Evolutionary conservation across 2,113 vertebrate genomes (phyloP).

Genomic region (Vidua chalybeata): DNA sequence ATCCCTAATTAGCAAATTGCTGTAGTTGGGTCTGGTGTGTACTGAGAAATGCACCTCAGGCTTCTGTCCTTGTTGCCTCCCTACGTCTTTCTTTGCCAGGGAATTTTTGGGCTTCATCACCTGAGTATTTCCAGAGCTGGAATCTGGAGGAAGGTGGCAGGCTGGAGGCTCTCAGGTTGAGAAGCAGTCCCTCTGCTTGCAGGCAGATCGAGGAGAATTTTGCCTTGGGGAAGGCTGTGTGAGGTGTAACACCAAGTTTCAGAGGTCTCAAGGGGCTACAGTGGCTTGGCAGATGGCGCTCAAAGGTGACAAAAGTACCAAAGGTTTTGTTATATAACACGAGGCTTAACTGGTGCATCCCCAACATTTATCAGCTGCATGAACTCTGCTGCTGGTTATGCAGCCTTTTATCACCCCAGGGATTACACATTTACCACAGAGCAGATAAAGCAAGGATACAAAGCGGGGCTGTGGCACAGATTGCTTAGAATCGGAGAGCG

Average conservation of each 20-base stretch:
- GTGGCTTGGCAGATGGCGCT: rapidly evolving
- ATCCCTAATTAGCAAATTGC: rapidly evolving
- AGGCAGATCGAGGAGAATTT: neutral
- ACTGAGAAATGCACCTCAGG: neutral
- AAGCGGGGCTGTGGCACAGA: neutral
- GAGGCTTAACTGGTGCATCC: rapidly evolving
- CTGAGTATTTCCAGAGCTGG: rapidly evolving
- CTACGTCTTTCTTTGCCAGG: rapidly evolving
- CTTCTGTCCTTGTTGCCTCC: neutral
- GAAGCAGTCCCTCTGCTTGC: neutral
- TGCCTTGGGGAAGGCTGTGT: rapidly evolving
- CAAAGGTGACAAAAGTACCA: neutral
- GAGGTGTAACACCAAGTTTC: neutral
- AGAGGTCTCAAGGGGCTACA: rapidly evolving
- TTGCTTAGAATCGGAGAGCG: rapidly evolving
- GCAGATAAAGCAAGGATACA: neutral
- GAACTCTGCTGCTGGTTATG: neutral
- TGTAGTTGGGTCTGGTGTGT: neutral
- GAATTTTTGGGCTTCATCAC: too few species aligned
- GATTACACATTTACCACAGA: neutral
- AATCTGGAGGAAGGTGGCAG: rapidly evolving
- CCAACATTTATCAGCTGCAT: neutral
- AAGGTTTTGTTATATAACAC: neutral
- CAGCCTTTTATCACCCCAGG: rapidly evolving
- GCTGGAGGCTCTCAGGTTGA: rapidly evolving